These are phyloP conservation scores for Acanthopleura granulata DNA, from an alignment of 2,888 invertebrate species.

Conservation along the genomic window DNA sequence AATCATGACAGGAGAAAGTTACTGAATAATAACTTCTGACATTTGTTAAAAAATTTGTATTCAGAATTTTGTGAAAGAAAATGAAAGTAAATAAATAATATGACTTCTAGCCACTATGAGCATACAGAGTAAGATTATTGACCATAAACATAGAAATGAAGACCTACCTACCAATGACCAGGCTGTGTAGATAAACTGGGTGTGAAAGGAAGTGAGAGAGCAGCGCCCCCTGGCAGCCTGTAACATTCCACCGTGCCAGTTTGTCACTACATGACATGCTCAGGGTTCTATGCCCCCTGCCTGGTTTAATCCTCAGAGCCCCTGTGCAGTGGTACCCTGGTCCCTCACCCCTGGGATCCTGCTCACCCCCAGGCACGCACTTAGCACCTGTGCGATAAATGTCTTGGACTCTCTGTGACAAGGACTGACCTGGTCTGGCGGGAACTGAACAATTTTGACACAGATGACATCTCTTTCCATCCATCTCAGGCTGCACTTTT, in stretches of 20 bases:
- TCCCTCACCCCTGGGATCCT: constrained; percentile 77
- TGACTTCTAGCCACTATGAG: too few relatives aligned
- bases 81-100: too few relatives aligned
- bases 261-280: constrained; percentile 97
- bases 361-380: constrained; percentile 73
- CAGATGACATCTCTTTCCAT: too few relatives aligned
- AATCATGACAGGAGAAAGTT: too few relatives aligned
- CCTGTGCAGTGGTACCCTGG: constrained; percentile 79
- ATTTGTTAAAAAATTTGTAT: too few relatives aligned
- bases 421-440: not conserved
- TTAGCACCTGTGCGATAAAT: constrained; percentile 92
- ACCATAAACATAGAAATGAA: not conserved
- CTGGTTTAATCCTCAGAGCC: constrained; percentile 87
- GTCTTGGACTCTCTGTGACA: constrained; percentile 45
- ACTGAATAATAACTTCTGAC: too few relatives aligned
- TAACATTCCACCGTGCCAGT: constrained; percentile 87
- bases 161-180: constrained; percentile 78
- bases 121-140: too few relatives aligned
- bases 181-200: constrained; percentile 79
- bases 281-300: constrained; percentile 87
- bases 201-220: constrained; percentile 77
- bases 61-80: too few relatives aligned
- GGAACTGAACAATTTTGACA: too few relatives aligned
- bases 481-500: too few relatives aligned
- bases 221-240: constrained; percentile 87